Percentiles rank a stretch among this genome's conserved stretches.
Evolutionary conservation across 64 coral and sea anemone species (phyloP).

Genomic region (Montipora cactus): DNA sequence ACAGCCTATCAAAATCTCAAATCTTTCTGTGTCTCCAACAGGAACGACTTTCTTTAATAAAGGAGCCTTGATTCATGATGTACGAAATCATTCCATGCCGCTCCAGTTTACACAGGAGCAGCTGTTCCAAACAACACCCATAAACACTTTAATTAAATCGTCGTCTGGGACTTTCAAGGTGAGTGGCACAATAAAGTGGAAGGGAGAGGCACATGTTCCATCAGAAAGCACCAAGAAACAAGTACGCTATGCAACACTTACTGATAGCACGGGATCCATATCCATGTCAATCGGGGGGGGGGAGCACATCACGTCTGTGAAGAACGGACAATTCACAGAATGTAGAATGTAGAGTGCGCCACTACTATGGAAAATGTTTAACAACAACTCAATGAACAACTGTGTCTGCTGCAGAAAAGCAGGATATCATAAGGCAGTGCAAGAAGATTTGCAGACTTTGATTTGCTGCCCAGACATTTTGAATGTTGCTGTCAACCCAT

Average conservation of each 20-base stretch:
- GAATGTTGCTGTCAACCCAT: not conserved
- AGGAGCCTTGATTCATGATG: not conserved
- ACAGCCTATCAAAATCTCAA: not conserved
- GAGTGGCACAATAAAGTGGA: not conserved
- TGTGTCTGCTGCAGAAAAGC: too few species aligned
- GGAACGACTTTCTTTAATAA: not conserved
- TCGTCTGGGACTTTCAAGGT: not conserved
- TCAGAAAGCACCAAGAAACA: not conserved
- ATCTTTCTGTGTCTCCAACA: not conserved
- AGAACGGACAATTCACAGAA: too few species aligned
- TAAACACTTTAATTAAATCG: not conserved
- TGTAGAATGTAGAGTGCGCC: too few species aligned
- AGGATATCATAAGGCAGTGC: too few species aligned
- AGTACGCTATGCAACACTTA: too few species aligned
- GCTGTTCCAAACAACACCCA: not conserved
- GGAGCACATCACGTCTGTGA: too few species aligned
- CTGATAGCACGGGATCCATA: too few species aligned
- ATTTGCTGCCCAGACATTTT: too few species aligned
- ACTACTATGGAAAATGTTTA: too few species aligned
- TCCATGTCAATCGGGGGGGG: too few species aligned
- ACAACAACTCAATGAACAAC: too few species aligned
- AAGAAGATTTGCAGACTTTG: too few species aligned
- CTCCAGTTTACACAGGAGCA: not conserved
- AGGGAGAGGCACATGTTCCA: not conserved
- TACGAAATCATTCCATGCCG: not conserved